These are phyloP conservation scores for Anolis sagrei DNA, from an alignment of 2,113 vertebrate species.

Conservation along the genomic window DNA sequence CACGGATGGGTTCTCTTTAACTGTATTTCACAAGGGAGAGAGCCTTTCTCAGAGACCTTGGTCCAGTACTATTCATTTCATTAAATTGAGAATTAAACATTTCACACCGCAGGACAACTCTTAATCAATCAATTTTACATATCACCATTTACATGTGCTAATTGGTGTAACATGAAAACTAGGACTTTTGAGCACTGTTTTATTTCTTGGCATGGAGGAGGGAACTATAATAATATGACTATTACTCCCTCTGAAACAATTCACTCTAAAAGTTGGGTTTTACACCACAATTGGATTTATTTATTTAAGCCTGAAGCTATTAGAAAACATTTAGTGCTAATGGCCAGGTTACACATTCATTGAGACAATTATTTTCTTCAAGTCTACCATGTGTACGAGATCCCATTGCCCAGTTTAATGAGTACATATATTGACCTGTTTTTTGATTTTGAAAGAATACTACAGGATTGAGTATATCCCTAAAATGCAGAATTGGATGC, in stretches of 20 bases:
- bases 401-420: not conserved
- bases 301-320: not conserved
- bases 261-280: not conserved
- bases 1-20: conserved; percentile 31
- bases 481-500: too few species aligned
- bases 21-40: conserved; percentile 9
- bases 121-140: conserved; percentile 24
- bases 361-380: not conserved
- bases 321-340: not conserved
- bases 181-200: not conserved
- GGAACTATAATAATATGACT: not conserved
- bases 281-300: not conserved
- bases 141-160: not conserved
- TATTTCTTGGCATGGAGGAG: conserved; percentile 10
- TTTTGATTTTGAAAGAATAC: not conserved
- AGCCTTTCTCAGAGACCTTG: not conserved
- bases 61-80: conserved; percentile 13
- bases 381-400: too few species aligned
- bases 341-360: not conserved
- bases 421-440: not conserved
- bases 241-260: not conserved
- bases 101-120: conserved; percentile 8
- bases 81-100: conserved; percentile 21
- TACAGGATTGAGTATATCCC: not conserved
- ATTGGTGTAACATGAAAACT: conserved; percentile 20